Evolutionary conservation across 2,113 vertebrate species (phyloP).

Genomic region (Dermatemys mawii): DNA sequence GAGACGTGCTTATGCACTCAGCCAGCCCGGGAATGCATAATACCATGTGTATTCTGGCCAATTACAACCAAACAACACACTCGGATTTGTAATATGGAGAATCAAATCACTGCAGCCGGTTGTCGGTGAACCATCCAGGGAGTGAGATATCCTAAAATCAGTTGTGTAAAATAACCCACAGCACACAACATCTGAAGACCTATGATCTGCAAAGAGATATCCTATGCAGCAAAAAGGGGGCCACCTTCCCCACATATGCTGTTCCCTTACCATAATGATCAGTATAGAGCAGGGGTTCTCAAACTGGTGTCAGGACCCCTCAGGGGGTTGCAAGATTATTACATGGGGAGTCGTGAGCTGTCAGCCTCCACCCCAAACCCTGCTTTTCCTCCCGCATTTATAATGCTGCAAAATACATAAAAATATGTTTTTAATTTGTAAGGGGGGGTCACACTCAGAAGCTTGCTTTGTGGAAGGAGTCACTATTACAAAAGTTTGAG

Average conservation of each 20-base stretch:
- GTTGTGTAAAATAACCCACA: neutral
- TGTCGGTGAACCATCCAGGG: neutral
- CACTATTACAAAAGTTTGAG: no score
- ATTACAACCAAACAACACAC: accelerated
- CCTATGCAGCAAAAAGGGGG: neutral
- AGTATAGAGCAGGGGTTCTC: neutral
- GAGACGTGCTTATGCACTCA: neutral
- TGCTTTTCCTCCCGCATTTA: no score
- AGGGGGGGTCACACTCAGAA: no score
- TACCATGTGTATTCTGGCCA: neutral
- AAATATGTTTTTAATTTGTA: no score
- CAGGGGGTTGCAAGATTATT: no score
- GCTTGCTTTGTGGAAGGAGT: no score
- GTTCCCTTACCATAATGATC: neutral
- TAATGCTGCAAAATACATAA: no score
- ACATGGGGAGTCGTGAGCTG: no score
- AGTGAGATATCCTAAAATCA: neutral
- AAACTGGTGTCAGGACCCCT: no score
- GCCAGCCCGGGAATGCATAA: accelerated
- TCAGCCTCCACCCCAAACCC: no score
- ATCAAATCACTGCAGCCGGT: neutral
- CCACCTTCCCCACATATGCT: neutral
- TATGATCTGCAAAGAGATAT: neutral
- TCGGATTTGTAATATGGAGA: neutral
- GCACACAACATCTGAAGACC: neutral